Evolutionary conservation across 2,113 vertebrate genomes (phyloP).

Genomic region (Porphyrio hochstetteri): DNA sequence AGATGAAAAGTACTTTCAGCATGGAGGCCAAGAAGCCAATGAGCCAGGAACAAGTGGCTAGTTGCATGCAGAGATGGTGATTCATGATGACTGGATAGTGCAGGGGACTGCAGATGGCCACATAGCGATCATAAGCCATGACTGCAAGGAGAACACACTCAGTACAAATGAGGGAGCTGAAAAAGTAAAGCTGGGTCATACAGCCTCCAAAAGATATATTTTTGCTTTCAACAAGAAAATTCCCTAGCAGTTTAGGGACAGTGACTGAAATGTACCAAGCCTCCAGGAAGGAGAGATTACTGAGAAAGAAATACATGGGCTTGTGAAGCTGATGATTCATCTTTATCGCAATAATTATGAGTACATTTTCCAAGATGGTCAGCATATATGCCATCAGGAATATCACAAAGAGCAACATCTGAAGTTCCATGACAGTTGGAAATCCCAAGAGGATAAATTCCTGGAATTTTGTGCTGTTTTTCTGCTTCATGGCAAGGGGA

Average conservation of each 20-base stretch:
- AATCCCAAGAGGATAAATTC: conserved; percentile 33
- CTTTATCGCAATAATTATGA: conserved; percentile 23
- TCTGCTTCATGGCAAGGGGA: not conserved
- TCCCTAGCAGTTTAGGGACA: conserved; percentile 37
- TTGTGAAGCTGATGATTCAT: conserved; percentile 32
- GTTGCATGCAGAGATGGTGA: not conserved
- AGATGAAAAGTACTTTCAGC: conserved; percentile 42
- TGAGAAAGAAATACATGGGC: conserved; percentile 58
- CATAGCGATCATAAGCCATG: conserved; percentile 53
- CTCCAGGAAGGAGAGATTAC: conserved; percentile 46
- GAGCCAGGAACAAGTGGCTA: conserved; percentile 25
- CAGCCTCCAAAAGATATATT: conserved; percentile 25
- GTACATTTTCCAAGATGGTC: conserved; percentile 22
- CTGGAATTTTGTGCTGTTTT: not conserved
- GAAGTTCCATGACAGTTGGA: not conserved
- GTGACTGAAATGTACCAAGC: conserved; percentile 49
- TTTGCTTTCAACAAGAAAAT: not conserved
- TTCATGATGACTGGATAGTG: conserved; percentile 20
- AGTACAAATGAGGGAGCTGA: conserved; percentile 16
- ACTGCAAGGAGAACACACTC: conserved; percentile 47
- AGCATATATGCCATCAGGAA: conserved; percentile 31
- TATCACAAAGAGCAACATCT: conserved; percentile 28
- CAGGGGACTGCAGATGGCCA: conserved; percentile 42
- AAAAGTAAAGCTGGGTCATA: conserved; percentile 51
- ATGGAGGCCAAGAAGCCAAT: conserved; percentile 33